Conservation (phyloP, 2,888 invertebrate genomes). For the Cyclophora punctaria region DNA sequence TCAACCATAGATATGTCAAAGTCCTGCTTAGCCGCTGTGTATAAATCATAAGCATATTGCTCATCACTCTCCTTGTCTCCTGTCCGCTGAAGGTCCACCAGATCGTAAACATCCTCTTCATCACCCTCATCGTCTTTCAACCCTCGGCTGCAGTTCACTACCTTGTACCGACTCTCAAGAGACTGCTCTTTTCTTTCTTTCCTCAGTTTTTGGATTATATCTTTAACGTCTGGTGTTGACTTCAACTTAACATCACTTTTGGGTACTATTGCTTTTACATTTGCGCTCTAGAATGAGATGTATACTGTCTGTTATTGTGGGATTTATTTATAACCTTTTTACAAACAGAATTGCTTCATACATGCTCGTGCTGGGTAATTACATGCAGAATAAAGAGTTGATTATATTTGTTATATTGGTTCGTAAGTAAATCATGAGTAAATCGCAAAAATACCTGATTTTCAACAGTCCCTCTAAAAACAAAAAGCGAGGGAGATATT, state of each 20-base stretch:
- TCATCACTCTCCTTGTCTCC: slow-evolving; percentile 35
- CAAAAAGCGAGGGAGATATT: slow-evolving; percentile 77
- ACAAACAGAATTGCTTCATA: no score
- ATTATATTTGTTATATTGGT: no score
- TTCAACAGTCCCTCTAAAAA: slow-evolving; percentile 83
- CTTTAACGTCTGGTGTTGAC: slow-evolving; percentile 39
- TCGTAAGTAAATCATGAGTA: no score
- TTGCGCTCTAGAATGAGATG: slow-evolving; percentile 37
- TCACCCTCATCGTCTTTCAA: slow-evolving; percentile 31
- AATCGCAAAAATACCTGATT: slow-evolving; percentile 67
- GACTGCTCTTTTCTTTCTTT: slow-evolving; percentile 51
- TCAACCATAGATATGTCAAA: slow-evolving; percentile 63
- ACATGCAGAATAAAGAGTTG: no score
- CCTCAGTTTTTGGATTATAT: slow-evolving; percentile 56
- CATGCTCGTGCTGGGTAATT: no score
- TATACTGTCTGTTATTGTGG: no score
- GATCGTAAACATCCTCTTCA: slow-evolving; percentile 32
- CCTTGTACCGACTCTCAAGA: slow-evolving; percentile 50
- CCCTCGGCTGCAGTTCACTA: slow-evolving; percentile 58
- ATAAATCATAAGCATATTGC: slow-evolving; percentile 62
- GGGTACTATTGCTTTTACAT: slow-evolving; percentile 47
- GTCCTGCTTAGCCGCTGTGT: slow-evolving; percentile 50
- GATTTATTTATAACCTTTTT: no score
- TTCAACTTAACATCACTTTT: slow-evolving; percentile 43
- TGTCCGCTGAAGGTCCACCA: slow-evolving; percentile 50